Evolutionary conservation across 2,888 invertebrate genomes (phyloP), one percentile per base, ranked within the genome.

Genomic region (Macropis europaea): DNA sequence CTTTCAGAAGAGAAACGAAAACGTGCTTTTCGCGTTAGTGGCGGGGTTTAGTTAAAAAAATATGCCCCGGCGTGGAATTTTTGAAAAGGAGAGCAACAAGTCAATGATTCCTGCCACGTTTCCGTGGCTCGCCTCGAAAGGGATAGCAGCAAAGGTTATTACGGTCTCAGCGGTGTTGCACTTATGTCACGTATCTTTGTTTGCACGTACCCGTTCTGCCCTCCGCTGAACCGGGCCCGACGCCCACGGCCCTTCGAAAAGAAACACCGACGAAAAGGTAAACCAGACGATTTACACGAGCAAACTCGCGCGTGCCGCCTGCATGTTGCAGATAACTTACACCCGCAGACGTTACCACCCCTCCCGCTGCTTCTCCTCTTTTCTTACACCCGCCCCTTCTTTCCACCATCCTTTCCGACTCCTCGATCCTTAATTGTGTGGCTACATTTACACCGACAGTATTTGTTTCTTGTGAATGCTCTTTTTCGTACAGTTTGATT

Each of bases 261-360:
- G 38, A 73, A 77, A 56, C 45, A 56, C 43, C 22, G 43, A 60
- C 64, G 42, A 64, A 71, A 70, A 79, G 59, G 73, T 79, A 79
- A 79, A 76, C 70, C 47, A 40, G 59, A 79, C 79, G 68, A 79
- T 79, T 79, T 79, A 76, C 79, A 68, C 79, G 76, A 76, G 76
- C 50, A 71, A 79, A 73, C 73, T 79, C 50, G 36, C 61, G 61
- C 73, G 73, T 60, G 47, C 67, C 73, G 76, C 67, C 79, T 79
- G 79, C 73, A 34, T 53, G 64, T 71, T 42, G 64, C 64, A 76
- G 79, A 79, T 79, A 79, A 79, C 59, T 79, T 79, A 79, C 72
- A 47, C 56, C 76, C 76, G 40, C 52, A 52, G 54, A 72, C 70
- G 60, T 76, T 66, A 40, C 32, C 50, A 28, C 13, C 6, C n/a